Base-by-base conservation (phyloP, 2,113 vertebrate genomes). In the Promerops cafer region DNA sequence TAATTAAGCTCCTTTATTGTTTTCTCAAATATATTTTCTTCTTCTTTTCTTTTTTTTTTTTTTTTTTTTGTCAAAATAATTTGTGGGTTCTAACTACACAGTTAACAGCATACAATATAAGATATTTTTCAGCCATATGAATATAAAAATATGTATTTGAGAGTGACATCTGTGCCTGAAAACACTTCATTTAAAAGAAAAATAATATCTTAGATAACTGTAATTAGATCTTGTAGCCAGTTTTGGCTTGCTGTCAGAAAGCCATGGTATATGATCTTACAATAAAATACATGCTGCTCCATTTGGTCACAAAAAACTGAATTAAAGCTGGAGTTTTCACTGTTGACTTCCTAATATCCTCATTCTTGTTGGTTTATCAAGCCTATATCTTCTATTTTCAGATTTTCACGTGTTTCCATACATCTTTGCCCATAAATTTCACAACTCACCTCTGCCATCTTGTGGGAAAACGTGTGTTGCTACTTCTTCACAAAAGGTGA, bases 391-490 rank as follows among this genome's bases (percentile, higher is more conserved):
- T 52, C 30, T 76, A 9, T 65, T 94, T 79, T 35, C 74, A 80
- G 57, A 93, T 90, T 93, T 70, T 47, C 40, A 26, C 1, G 5
- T 7, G 24, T 6, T 16, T 33, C 17, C 19, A 5, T 4, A 13
- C 4, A 8, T 0, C 31, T 72, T 44, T 23, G 12, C 19, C 44
- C 6, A 10, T 11, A 50, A 61, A 35, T 95, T 96, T 69, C 83
- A 59, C 85, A 95, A 94, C 95, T 96, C 77, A 12, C 72, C 93
- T 92, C 92, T 98, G 98, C 98, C 98, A 98, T 95, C 97, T 65
- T 87, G 96, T 98, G 98, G 96, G 56, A 6, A 66, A 68, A 70
- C 0, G 2, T 19, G 19, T 12, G 15, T 66, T 16, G 1, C 16
- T 63, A 40, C 5, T 7, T 40, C n/a, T 7, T 33, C 47, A 33